Base-by-base conservation (phyloP, 2,888 invertebrate species). In the Tubulanus polymorphus region DNA sequence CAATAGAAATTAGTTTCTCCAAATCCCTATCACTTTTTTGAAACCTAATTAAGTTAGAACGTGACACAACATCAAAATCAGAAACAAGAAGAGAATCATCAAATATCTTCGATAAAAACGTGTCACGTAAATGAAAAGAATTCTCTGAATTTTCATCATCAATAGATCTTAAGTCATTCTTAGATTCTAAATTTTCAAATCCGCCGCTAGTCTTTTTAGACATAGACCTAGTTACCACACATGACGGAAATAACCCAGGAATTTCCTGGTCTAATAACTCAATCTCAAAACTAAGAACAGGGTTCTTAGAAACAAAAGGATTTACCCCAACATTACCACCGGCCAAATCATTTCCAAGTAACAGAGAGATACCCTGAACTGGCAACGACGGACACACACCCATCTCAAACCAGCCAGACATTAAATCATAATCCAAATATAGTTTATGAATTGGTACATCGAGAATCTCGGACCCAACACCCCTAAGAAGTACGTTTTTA, bases 311-410 rank as follows among this genome's bases (percentile, higher is more conserved):
- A 15, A 41, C 6, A 8, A 41, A 20, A 23, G 41, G 41, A 5
- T 41, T 5, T 8, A 41, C 41, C 18, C 6, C 23, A 8, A 61
- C 56, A 27, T 50, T 57, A 10, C 37, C 48, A 3, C 56, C 56
- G 27, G 56, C 56, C 18, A 58, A 50, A 45, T 59, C 57, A 55
- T 57, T 63, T 28, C 57, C 59, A 50, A 57, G 48, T 37, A 63
- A 35, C 15, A 57, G 53, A 45, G 51, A 45, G 26, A 63, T 52
- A 49, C 61, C 60, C 29, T 53, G 37, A 23, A 61, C 50, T 12
- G 60, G 60, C 48, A 56, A 30, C 18, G 27, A 37, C 37, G 52
- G 54, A 47, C 53, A 45, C 35, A 59, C 29, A 49, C 57, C 60
- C 23, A 63, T 51, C 50, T 47, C 25, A 37, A 61, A 55, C 15